Evolutionary conservation across 2,797 vertebrate species (phyloP), one percentile per base, ranked within the genome.

Genomic region (Oreochromis mossambicus): DNA sequence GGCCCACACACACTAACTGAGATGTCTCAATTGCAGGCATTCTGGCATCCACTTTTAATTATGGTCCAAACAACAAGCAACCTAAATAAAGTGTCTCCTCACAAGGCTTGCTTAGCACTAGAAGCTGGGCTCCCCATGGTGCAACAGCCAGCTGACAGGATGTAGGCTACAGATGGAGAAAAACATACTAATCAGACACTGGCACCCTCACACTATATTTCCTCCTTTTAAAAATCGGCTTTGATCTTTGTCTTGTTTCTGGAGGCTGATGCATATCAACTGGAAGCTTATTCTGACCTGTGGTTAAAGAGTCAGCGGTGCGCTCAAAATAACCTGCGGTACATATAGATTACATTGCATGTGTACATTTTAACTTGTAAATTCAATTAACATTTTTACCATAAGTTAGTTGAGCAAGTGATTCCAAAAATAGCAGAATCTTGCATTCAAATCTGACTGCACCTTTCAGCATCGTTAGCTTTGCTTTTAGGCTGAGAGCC

Each of bases 81-180:
- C 26, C 58, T 78, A 79, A 86, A 89, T 66, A 58, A 89, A 89
- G 68, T 26, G 78, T 81, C 77, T 80, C 56, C 52, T 85, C 76
- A 82, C 83, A 78, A 78, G 85, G 61, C 79, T 75, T 54, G 75
- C 55, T 83, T 29, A 41, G 83, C 79, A 82, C 88, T 89, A 87
- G 88, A 90, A 92, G 86, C 19, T 7, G 13, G 48, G 81, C 82
- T 92, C 82, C 90, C 89, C 76, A 81, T 81, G 77, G 90, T 82
- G 89, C 78, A 83, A 26, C 55, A 84, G 80, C 77, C 85, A 88
- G 88, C 89, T 90, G 89, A 92, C 91, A 95, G 93, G 92, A 95
- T 95, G 91, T 90, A 75, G 84, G 79, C 85, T 80, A 70, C 88
- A 92, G 82, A 87, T 87, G 89, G 88, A 86, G 89, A 89, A 90